Percentiles rank a stretch among this genome's conserved stretches.
Evolutionary conservation across 2,888 invertebrate genomes (phyloP).

Genomic region (Parascotia fuliginaria): DNA sequence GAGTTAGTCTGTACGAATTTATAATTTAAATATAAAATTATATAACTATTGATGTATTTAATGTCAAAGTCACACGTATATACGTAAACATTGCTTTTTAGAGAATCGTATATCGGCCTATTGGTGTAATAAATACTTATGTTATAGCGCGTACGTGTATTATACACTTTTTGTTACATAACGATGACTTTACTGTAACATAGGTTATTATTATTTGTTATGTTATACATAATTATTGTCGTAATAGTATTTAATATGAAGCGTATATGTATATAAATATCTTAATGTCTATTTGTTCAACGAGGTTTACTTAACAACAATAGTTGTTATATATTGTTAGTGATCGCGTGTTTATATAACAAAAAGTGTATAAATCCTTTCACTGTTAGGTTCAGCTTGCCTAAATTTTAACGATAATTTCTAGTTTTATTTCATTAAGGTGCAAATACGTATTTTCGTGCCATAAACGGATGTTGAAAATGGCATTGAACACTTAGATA

Average conservation of each 20-base stretch:
- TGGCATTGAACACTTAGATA: conserved; percentile 57
- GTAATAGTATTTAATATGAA: neutral
- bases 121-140: conserved; percentile 35
- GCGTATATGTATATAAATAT: neutral
- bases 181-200: neutral
- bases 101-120: conserved; percentile 60
- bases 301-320: conserved; percentile 4
- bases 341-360: conserved; percentile 17
- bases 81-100: conserved; percentile 74
- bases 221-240: conserved; percentile 7
- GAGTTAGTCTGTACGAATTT: conserved; percentile 77
- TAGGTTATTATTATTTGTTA: neutral
- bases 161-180: conserved; percentile 24
- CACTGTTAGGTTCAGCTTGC: conserved; percentile 57
- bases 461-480: conserved; percentile 57
- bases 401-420: conserved; percentile 43
- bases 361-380: conserved; percentile 11
- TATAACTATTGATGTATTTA: conserved; percentile 54
- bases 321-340: conserved; percentile 3
- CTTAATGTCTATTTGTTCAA: conserved; percentile 6
- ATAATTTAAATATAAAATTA: conserved; percentile 66
- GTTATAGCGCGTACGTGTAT: conserved; percentile 15
- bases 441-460: conserved; percentile 63
- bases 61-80: conserved; percentile 68
- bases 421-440: conserved; percentile 40